These are phyloP conservation scores for Actenoides hombroni DNA, from an alignment of 2,113 vertebrate genomes.

Conservation along the genomic window DNA sequence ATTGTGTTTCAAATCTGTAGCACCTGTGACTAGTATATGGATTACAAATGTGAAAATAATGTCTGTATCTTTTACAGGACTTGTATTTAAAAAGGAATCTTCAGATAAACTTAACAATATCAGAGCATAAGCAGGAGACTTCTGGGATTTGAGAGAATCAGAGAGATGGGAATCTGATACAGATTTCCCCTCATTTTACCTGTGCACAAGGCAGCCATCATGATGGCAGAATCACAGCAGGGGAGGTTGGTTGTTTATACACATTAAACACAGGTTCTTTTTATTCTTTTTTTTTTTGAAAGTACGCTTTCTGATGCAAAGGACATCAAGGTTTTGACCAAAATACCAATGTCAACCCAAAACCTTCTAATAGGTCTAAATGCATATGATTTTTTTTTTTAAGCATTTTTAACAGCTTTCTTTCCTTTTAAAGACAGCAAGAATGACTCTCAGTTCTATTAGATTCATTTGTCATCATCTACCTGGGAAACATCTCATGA, in stretches of 20 bases:
- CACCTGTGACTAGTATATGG: not conserved
- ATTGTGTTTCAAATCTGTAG: not conserved
- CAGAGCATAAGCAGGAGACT: not conserved
- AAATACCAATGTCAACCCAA: not conserved
- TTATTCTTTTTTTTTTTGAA: not conserved
- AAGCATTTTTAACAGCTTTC: not conserved
- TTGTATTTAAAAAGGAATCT: not conserved
- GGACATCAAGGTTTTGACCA: not conserved
- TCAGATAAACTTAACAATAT: not conserved
- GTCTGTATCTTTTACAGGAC: not conserved
- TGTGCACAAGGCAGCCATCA: not conserved
- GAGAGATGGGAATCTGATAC: not conserved
- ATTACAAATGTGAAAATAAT: not conserved
- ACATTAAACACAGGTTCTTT: not conserved
- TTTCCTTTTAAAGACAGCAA: not conserved
- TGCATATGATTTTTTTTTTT: not conserved
- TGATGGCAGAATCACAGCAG: not conserved
- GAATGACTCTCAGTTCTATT: not conserved
- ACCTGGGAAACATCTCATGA: not conserved
- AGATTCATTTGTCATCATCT: not conserved
- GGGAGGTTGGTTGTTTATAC: not conserved
- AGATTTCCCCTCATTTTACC: not conserved
- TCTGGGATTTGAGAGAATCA: not conserved
- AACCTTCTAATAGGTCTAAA: not conserved
- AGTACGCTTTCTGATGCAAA: not conserved